Evolutionary conservation across 2,797 vertebrate genomes (phyloP).

Genomic region (Diplodus puntazzo): DNA sequence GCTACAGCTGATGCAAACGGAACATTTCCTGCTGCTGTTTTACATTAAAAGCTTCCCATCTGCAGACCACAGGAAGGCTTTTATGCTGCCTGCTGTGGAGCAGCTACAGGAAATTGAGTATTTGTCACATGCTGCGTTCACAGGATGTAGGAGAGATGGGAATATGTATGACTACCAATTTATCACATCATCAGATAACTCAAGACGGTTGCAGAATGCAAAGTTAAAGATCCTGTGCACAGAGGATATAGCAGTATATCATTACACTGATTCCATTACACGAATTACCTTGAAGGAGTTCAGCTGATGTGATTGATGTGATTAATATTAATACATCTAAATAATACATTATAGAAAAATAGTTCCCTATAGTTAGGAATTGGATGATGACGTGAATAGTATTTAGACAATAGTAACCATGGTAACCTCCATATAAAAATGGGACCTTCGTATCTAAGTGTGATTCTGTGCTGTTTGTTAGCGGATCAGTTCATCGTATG

Average conservation of each 20-base stretch:
- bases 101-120: conserved; percentile 35
- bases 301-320: neutral
- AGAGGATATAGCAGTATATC: neutral
- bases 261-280: neutral
- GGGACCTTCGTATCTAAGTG: neutral
- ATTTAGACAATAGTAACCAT: neutral
- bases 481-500: neutral
- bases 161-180: neutral
- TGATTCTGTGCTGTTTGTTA: neutral
- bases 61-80: conserved; percentile 49
- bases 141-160: neutral
- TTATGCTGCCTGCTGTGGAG: conserved; percentile 44
- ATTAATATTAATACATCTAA: neutral
- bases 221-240: neutral
- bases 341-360: neutral
- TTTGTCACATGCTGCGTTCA: neutral
- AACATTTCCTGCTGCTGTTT: conserved; percentile 7
- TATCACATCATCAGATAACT: neutral
- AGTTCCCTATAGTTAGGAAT: too few relatives aligned
- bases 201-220: neutral
- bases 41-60: conserved; percentile 30
- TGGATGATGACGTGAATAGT: neutral
- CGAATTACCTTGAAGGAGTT: neutral
- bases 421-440: neutral
- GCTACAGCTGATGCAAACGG: conserved; percentile 21